Evolutionary conservation across 1,140 invertebrate genomes (phyloP), one percentile per base, ranked within the genome.

Genomic region (Pseudomyrmex dendroicus): DNA sequence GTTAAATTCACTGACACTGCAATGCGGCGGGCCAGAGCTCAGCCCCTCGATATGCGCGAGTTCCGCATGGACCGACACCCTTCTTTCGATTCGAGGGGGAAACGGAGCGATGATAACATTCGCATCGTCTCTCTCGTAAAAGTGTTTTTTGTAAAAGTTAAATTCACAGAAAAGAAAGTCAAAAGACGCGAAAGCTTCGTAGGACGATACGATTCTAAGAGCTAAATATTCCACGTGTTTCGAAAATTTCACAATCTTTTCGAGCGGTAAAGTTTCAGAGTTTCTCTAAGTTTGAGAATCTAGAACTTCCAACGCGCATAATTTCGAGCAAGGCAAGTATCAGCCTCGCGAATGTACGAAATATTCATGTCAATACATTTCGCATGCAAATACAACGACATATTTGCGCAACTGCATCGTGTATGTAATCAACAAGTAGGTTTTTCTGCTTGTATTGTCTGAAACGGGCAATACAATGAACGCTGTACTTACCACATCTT

Each of bases 1-100:
- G 82, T 84, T 84, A 84, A 78, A 84, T 61, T 77, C 74, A 84
- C 73, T 78, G 74, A 66, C 70, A 74, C 78, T 67, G 73, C 82
- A 74, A 12, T 74, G 61, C 70, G 78, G 17, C 20, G 68, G 17
- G 48, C 35, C 50, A 46, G 17, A 67, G 7, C 13, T 44, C 78
- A 48, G 62, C 70, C 78, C 70, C 35, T 82, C 57, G 67, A 63
- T 56, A 22, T 20, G 44, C 54, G 5, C 44, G 54, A 61, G 20
- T 80, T 61, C 44, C 44, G 12, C 76, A 48, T 15, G 54, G 56
- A 80, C 20, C 35, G 35, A 35, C 44, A 25, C 56, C 76, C 66
- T 80, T 50, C 64, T 80, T 72, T 59, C 20, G 10, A 7, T 13
- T 13, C 54, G 44, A 50, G 22, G 56, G 48, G 48, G 13, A 54